A percentile compares a stretch with the other conserved stretches of the same genome.
phyloP scores from a whole-genome alignment of 2,797 vertebrate species.

The Microhierax caerulescens region DNA sequence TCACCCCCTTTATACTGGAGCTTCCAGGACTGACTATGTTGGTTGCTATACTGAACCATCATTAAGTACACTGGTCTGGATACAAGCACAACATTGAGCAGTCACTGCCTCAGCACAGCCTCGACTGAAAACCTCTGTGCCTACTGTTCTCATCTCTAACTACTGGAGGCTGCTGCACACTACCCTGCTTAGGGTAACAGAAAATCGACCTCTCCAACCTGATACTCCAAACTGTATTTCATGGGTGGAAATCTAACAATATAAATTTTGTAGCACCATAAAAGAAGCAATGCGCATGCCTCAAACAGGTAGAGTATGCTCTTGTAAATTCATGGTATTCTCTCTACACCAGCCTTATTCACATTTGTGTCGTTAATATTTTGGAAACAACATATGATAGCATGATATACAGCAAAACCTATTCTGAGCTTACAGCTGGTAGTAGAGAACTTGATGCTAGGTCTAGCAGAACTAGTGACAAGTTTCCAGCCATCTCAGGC shows the following conservation, averaged over 20 bases:
- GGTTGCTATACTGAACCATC: neutral
- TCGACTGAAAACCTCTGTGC: neutral
- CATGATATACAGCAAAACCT: neutral
- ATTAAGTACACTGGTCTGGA: neutral
- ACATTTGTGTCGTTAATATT: neutral
- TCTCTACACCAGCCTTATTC: neutral
- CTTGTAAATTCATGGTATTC: neutral
- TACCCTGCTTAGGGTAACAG: neutral
- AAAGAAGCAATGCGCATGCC: neutral
- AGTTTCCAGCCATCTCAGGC: neutral
- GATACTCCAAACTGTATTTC: neutral
- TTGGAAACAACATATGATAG: neutral
- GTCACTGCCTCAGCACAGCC: neutral
- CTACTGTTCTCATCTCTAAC: neutral
- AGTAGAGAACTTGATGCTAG: neutral
- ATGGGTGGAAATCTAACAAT: neutral
- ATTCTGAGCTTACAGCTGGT: neutral
- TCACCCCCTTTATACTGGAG: neutral
- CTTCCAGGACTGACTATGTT: neutral
- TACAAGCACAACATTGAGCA: rapidly evolving
- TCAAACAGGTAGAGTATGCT: neutral
- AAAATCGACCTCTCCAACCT: neutral
- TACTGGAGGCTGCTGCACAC: neutral
- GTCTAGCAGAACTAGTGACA: neutral
- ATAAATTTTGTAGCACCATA: neutral